phyloP scores from a whole-genome alignment of 2,797 vertebrate species.

The Pantherophis alleghaniensis region DNA sequence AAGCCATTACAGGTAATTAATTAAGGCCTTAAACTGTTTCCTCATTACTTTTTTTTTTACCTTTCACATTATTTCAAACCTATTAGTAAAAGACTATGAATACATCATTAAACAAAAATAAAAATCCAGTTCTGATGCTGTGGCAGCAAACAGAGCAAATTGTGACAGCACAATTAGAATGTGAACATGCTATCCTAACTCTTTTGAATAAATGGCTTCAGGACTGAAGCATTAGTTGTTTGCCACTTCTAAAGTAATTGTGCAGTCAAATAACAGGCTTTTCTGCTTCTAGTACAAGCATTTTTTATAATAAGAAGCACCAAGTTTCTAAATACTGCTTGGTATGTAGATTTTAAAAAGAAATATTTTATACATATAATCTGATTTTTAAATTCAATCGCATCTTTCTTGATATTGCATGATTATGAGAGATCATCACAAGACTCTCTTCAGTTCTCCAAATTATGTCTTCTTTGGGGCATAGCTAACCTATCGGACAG shows the following conservation, averaged over 20 bases:
- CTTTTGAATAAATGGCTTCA: neutral
- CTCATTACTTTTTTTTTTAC: neutral
- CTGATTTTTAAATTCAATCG: conserved; percentile 32
- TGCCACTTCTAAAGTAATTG: neutral
- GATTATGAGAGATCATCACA: conserved; percentile 16
- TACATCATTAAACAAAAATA: neutral
- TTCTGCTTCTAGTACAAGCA: fast-evolving
- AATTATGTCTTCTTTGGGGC: neutral
- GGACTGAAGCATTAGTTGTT: neutral
- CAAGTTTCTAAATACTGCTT: conserved; percentile 10
- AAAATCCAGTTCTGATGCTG: neutral
- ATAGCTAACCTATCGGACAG: neutral
- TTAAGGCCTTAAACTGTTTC: neutral
- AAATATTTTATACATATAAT: conserved; percentile 23
- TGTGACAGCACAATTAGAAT: neutral
- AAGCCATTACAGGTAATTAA: neutral
- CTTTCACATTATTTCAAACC: neutral
- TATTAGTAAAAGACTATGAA: neutral
- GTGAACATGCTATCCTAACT: neutral
- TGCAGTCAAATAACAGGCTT: conserved; percentile 27
- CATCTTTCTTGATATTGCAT: conserved; percentile 2
- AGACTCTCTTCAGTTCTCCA: conserved; percentile 7
- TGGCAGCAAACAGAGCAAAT: neutral
- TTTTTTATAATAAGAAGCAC: conserved; percentile 24
- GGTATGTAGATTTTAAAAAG: neutral